Percentiles rank a stretch among this genome's conserved stretches.
phyloP scores from a whole-genome alignment of 1,140 invertebrate species.

The Drosophila azteca region DNA sequence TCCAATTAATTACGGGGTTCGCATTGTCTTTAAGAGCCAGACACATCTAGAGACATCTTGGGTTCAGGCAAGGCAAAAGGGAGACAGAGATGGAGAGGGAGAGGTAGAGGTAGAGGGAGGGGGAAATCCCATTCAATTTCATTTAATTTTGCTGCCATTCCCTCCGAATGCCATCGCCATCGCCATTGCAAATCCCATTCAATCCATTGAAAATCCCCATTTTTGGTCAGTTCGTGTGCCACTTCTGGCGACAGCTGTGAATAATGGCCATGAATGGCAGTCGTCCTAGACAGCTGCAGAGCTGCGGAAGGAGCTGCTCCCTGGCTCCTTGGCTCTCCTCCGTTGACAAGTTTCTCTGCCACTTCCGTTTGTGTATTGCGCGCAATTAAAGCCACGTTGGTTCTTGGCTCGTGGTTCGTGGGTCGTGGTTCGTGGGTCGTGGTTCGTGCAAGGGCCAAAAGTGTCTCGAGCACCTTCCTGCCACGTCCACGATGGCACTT shows the following conservation, averaged over 20 bases:
- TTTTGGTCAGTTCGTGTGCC: slow-evolving; percentile 35
- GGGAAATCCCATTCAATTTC: slow-evolving; percentile 22
- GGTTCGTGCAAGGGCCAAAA: neutral
- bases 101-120: too few relatives aligned
- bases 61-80: neutral
- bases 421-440: neutral
- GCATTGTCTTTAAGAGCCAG: slow-evolving; percentile 20
- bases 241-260: slow-evolving; percentile 73
- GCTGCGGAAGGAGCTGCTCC: slow-evolving; percentile 1
- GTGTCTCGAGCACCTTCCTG: slow-evolving; percentile 20
- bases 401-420: neutral
- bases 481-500: slow-evolving; percentile 21
- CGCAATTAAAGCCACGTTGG: slow-evolving; percentile 71
- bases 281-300: slow-evolving; percentile 1
- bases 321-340: slow-evolving; percentile 29
- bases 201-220: slow-evolving; percentile 38
- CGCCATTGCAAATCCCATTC: slow-evolving; percentile 34
- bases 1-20: slow-evolving; percentile 36
- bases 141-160: slow-evolving; percentile 22
- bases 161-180: neutral
- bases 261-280: slow-evolving; percentile 60
- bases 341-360: slow-evolving; percentile 68
- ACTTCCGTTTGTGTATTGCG: slow-evolving; percentile 56
- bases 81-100: too few relatives aligned
- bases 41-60: neutral